These are phyloP conservation scores for Acipenser transmontanus DNA, from an alignment of 2,797 vertebrate species.

Conservation along the genomic window DNA sequence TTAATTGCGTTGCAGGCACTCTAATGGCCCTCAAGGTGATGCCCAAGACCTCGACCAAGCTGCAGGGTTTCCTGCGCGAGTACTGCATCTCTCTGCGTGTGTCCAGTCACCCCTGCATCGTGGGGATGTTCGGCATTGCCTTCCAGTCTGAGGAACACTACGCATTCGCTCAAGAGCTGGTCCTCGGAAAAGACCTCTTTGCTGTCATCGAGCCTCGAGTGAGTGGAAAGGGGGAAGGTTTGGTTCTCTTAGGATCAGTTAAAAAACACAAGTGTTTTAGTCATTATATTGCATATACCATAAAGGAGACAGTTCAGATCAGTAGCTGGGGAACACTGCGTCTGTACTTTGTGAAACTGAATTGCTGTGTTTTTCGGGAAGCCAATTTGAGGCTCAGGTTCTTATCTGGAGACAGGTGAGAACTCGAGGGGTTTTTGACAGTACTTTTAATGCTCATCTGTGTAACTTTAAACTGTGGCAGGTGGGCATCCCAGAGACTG, in stretches of 20 bases:
- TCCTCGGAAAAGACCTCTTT: conserved; percentile 64
- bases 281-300: too few species aligned
- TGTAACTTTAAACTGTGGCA: conserved; percentile 20
- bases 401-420: too few species aligned
- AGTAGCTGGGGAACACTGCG: too few species aligned
- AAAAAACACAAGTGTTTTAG: too few species aligned
- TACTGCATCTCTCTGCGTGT: conserved; percentile 72
- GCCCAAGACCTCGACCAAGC: conserved; percentile 66
- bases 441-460: too few species aligned
- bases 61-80: conserved; percentile 68
- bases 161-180: conserved; percentile 70
- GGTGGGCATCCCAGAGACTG: conserved; percentile 65
- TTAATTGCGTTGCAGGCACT: conserved; percentile 49
- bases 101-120: conserved; percentile 69
- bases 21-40: conserved; percentile 77
- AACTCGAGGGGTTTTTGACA: too few species aligned
- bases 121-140: conserved; percentile 68
- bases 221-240: conserved; percentile 7
- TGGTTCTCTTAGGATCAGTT: too few species aligned
- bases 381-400: too few species aligned
- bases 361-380: too few species aligned
- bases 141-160: conserved; percentile 73
- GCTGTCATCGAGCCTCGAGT: conserved; percentile 73
- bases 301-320: too few species aligned
- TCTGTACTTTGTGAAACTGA: too few species aligned